phyloP scores from a whole-genome alignment of 2,888 invertebrate species.

The Buathra laborator region DNA sequence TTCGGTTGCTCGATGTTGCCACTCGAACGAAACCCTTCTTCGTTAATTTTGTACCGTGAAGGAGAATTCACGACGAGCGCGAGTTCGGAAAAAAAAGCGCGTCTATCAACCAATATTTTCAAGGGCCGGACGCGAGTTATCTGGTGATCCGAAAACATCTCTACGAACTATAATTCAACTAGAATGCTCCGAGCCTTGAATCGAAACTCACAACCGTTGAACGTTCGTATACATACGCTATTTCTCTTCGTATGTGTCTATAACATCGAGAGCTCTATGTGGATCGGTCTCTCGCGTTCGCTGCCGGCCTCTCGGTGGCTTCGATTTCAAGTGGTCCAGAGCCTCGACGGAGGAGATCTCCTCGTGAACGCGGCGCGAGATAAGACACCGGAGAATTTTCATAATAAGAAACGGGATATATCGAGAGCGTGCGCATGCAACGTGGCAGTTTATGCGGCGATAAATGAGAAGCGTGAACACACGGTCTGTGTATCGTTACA shows the following conservation, averaged over 20 bases:
- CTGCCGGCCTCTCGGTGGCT: constrained; percentile 5
- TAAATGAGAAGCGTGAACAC: constrained; percentile 68
- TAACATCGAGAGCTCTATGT: constrained; percentile 32
- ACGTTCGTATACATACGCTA: constrained; percentile 13
- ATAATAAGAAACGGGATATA: constrained; percentile 69
- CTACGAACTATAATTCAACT: constrained; percentile 11
- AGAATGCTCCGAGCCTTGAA: background rate
- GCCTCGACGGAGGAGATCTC: constrained; percentile 9
- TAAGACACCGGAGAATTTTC: constrained; percentile 69
- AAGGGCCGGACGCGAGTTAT: constrained; percentile 24
- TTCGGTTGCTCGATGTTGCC: background rate
- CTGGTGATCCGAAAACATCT: constrained; percentile 20
- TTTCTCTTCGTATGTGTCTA: background rate
- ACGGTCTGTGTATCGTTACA: constrained; percentile 30
- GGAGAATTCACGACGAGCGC: no score
- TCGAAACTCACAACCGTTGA: constrained; percentile 13
- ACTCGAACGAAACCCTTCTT: no score
- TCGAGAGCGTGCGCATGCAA: constrained; percentile 46
- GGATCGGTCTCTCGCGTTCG: constrained; percentile 1
- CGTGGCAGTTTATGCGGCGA: constrained; percentile 62
- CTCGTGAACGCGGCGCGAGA: constrained; percentile 52
- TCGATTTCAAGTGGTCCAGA: constrained; percentile 50
- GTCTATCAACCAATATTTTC: constrained; percentile 13
- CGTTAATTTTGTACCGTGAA: background rate
- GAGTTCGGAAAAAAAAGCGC: constrained; percentile 15